phyloP scores from a whole-genome alignment of 2,113 vertebrate species.

The Nyctibius bracteatus region DNA sequence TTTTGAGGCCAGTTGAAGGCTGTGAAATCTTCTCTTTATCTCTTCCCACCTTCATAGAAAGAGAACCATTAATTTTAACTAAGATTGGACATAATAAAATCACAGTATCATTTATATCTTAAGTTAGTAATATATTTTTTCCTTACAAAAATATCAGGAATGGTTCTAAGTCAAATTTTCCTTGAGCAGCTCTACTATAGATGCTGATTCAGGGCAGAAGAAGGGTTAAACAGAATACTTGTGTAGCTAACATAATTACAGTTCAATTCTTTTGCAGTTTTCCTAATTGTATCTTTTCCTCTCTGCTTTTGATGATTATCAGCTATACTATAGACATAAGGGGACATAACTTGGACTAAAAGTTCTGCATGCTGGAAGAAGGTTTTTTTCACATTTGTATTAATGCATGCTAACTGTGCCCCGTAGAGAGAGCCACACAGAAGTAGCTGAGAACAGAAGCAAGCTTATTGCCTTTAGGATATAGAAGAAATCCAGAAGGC shows the following conservation, averaged over 20 bases:
- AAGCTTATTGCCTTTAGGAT: not conserved
- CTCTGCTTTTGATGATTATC: not conserved
- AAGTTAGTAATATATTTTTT: not conserved
- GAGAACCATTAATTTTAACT: not conserved
- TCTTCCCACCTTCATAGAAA: slow-evolving; percentile 75
- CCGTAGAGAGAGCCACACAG: not conserved
- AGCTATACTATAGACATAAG: not conserved
- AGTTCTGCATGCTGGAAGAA: not conserved
- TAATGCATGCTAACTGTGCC: not conserved
- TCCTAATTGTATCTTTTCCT: not conserved
- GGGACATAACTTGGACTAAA: not conserved
- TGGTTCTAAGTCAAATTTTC: not conserved
- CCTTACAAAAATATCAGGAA: not conserved
- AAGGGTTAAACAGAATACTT: not conserved
- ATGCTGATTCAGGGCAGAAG: not conserved
- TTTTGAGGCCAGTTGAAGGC: slow-evolving; percentile 69
- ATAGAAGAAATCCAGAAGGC: not conserved
- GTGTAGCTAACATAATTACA: not conserved
- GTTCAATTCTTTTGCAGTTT: not conserved
- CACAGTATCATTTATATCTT: not conserved
- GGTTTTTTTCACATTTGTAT: not conserved
- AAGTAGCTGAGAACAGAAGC: not conserved
- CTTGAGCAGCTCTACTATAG: not conserved
- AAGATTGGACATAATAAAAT: not conserved
- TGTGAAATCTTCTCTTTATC: slow-evolving; percentile 73